These are phyloP conservation scores for Ferdinandea cuprea DNA, from an alignment of 2,888 invertebrate species.

Conservation along the genomic window DNA sequence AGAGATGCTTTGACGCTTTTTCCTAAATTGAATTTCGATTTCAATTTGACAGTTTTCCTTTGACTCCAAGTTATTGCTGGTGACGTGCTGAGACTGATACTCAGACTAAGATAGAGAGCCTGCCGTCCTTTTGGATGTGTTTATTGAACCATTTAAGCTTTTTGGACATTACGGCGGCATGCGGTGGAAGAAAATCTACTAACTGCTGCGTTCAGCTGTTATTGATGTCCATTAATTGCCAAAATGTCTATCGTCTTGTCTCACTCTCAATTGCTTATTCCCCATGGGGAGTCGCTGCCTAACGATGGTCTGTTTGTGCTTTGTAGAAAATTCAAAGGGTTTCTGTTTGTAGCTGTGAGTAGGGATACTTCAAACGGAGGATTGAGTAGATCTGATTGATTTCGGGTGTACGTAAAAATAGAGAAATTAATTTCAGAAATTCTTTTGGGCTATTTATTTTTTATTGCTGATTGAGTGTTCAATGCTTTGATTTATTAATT, in stretches of 20 bases:
- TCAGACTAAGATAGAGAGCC: neutral
- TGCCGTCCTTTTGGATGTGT: constrained; percentile 33
- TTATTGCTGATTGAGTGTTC: constrained; percentile 19
- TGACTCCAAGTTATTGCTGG: neutral
- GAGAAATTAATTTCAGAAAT: constrained; percentile 56
- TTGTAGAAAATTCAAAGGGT: constrained; percentile 31
- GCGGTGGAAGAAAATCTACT: constrained; percentile 53
- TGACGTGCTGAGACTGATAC: neutral
- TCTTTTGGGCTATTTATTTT: constrained; percentile 23
- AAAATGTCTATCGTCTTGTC: constrained; percentile 21
- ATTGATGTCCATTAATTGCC: constrained; percentile 68
- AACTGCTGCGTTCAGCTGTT: constrained; percentile 50
- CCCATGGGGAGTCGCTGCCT: constrained; percentile 30
- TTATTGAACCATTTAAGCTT: constrained; percentile 46
- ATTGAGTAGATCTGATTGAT: constrained; percentile 13
- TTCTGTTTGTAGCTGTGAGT: neutral
- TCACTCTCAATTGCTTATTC: constrained; percentile 20
- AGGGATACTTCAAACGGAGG: constrained; percentile 26
- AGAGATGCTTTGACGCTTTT: constrained; percentile 49
- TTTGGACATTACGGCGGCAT: constrained; percentile 23
- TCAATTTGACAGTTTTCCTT: constrained; percentile 51
- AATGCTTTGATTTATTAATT: constrained; percentile 55
- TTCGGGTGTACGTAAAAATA: constrained; percentile 20
- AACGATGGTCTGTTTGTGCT: constrained; percentile 1
- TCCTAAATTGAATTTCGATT: constrained; percentile 64